Base-by-base conservation (phyloP, 2,797 vertebrate genomes). In the Orientallactaga sibirica region DNA sequence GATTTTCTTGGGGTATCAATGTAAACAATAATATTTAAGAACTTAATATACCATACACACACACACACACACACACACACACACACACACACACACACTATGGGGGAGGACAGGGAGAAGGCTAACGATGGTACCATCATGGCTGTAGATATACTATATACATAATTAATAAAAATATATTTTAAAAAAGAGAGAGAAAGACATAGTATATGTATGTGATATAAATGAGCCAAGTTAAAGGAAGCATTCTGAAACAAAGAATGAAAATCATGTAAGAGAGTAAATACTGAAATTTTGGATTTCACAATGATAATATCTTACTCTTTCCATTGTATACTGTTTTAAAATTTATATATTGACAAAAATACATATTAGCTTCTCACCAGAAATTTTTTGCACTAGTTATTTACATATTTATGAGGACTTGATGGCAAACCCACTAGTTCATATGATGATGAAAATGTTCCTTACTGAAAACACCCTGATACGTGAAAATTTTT, bases 231-330 rank as follows among this genome's bases (percentile, higher is more conserved):
- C 16, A 70, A 7, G n/a, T 9, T 24, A 79, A 62, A 70, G 25
- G 25, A 85, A 80, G 68, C 85, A 85, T 74, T 75, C 20, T 80
- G 10, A 10, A 22, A n/a, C 74, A 90, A 88, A 79, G 64, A 74
- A 52, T 33, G 64, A 43, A 1, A 58, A 78, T 6, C 88, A 84
- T 66, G 58, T 58, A 58, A 58, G 55, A 61, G 3, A 74, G 37
- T 37, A 79, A 92, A 84, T 41, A 89, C 66, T 62, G 68, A 5
- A 37, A 18, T 79, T 79, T 14, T 41, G 7, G 24, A 88, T 84
- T 86, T 75, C 25, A 18, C 7, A 85, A 92, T 75, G 41, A 6
- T 27, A 86, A 41, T 52, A 43, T 6, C 27, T 7, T 71, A 7
- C 3, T 64, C 75, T 90, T 90, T 80, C 41, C 52, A 52, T 89